phyloP scores from a whole-genome alignment of 1,140 invertebrate species.

The Cecropterus lyciades region DNA sequence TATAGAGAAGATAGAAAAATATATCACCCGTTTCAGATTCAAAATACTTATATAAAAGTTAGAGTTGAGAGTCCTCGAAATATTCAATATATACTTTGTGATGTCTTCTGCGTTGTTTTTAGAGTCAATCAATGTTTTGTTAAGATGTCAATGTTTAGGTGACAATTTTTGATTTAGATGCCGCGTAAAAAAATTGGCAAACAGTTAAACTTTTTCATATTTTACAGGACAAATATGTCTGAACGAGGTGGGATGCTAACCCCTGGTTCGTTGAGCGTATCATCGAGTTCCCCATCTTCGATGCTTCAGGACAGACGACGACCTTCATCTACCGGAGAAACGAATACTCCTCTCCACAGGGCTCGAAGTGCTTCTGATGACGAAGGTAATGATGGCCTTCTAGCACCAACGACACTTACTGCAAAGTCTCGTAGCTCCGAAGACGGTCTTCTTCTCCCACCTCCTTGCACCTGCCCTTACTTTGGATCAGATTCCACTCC shows the following conservation, averaged over 20 bases:
- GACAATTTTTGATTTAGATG: no score
- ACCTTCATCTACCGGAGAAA: slow-evolving; percentile 63
- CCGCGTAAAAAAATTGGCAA: no score
- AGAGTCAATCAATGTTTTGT: no score
- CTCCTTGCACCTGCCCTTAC: slow-evolving; percentile 91
- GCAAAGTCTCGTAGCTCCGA: slow-evolving; percentile 75
- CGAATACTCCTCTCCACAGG: slow-evolving; percentile 61
- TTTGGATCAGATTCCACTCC: slow-evolving; percentile 87
- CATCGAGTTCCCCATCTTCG: slow-evolving; percentile 74
- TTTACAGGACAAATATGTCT: slow-evolving; percentile 68
- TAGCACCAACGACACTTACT: slow-evolving; percentile 66
- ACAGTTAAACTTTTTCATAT: not conserved
- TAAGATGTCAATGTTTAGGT: no score
- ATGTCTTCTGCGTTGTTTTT: no score
- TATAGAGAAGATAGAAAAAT: no score
- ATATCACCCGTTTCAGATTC: no score
- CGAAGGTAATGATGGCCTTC: slow-evolving; percentile 70
- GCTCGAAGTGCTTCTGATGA: slow-evolving; percentile 77
- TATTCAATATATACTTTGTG: no score
- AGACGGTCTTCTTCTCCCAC: slow-evolving; percentile 86
- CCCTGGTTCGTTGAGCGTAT: slow-evolving; percentile 73
- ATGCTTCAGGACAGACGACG: slow-evolving; percentile 72
- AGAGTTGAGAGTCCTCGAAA: no score
- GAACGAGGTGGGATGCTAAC: slow-evolving; percentile 74
- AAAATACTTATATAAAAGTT: no score